Percentiles rank a stretch among this genome's conserved stretches.
Conservation (phyloP, 2,113 vertebrate genomes). For the Nesoenas mayeri region DNA sequence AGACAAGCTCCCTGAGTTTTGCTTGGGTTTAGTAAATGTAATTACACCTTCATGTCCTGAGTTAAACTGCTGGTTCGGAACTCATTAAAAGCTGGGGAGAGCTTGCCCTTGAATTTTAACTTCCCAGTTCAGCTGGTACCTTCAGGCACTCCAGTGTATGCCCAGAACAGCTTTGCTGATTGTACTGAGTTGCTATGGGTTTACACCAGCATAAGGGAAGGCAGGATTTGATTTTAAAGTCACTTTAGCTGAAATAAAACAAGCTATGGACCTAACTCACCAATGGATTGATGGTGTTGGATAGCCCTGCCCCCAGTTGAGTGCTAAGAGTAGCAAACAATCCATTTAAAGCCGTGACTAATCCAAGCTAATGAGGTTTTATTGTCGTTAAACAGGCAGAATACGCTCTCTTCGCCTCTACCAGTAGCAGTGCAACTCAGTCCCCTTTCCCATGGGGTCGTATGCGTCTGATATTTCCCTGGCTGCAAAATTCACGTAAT, state of each 20-base stretch:
- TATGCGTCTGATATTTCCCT: fast-evolving
- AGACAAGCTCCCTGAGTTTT: neutral
- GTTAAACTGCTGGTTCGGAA: neutral
- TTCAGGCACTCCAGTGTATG: neutral
- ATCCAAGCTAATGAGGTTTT: neutral
- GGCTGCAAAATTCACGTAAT: neutral
- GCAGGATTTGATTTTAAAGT: neutral
- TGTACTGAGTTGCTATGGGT: neutral
- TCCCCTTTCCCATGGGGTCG: neutral
- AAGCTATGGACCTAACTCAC: neutral
- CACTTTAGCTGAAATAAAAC: neutral
- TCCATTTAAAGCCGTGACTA: neutral
- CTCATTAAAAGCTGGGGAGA: neutral
- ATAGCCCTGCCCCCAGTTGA: neutral
- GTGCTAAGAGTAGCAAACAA: neutral
- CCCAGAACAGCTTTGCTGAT: neutral
- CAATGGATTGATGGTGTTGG: neutral
- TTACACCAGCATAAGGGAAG: neutral
- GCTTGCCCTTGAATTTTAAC: neutral
- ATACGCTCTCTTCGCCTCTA: neutral
- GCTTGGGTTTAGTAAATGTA: neutral
- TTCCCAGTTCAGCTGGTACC: neutral
- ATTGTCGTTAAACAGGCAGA: neutral
- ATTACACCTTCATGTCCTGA: neutral
- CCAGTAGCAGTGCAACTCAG: neutral